Evolutionary conservation across 2,113 vertebrate genomes (phyloP).

Genomic region (Calyptommatus sinebrachiatus): DNA sequence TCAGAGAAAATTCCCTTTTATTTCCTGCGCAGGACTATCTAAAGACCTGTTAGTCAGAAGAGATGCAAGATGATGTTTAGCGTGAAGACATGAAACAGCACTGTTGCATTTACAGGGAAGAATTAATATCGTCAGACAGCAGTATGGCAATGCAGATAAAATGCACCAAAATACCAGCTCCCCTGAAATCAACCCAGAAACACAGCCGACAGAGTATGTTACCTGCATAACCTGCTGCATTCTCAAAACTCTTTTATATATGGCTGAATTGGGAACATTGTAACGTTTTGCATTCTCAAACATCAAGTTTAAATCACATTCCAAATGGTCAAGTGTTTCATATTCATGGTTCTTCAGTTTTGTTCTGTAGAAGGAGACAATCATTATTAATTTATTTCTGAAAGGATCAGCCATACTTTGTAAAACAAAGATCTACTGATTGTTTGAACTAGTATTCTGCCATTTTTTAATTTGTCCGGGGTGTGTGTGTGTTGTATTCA

Average conservation of each 20-base stretch:
- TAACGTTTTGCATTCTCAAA: conserved; percentile 98
- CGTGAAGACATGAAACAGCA: neutral
- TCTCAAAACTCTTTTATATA: conserved; percentile 95
- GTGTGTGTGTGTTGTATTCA: too few species aligned
- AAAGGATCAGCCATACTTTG: neutral
- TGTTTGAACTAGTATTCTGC: neutral
- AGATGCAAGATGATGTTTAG: neutral
- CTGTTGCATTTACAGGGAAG: neutral
- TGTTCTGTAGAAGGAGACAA: conserved; percentile 74
- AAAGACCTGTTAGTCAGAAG: neutral
- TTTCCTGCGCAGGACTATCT: neutral
- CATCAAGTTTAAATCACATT: conserved; percentile 91
- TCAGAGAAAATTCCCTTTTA: neutral
- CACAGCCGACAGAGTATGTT: conserved; percentile 14
- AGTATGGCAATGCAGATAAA: conserved; percentile 14
- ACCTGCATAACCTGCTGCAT: conserved; percentile 98
- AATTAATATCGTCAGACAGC: neutral
- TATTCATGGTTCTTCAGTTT: conserved; percentile 96
- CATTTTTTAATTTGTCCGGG: neutral
- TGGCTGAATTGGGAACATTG: conserved; percentile 93
- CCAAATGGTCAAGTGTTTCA: conserved; percentile 90
- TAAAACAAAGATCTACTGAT: conserved; percentile 9
- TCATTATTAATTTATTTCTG: conserved; percentile 9
- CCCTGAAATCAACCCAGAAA: neutral
- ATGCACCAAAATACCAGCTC: neutral